A percentile compares a stretch with the other conserved stretches of the same genome.
phyloP scores from a whole-genome alignment of 2,888 invertebrate species.

The Agrochola lychnidis region DNA sequence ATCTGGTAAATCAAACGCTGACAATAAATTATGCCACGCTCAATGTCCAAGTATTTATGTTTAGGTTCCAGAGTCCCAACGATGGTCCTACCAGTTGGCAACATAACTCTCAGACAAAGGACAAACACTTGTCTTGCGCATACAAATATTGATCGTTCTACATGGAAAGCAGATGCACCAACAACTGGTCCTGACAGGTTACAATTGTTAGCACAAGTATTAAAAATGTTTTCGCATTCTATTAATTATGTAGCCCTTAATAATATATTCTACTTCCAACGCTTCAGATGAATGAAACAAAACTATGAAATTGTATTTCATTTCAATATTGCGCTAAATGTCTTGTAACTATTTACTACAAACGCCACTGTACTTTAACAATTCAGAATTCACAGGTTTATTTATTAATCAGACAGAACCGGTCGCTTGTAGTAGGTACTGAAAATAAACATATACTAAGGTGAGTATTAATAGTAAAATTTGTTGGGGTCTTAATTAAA shows the following conservation, averaged over 20 bases:
- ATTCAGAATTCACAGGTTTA: slow-evolving; percentile 61
- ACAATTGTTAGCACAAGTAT: slow-evolving; percentile 37
- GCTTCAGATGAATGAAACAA: slow-evolving; percentile 24
- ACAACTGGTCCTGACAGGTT: slow-evolving; percentile 51
- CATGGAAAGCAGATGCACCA: slow-evolving; percentile 60
- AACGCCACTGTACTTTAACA: slow-evolving; percentile 37
- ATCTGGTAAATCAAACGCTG: slow-evolving; percentile 22
- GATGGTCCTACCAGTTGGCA: slow-evolving; percentile 4
- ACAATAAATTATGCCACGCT: slow-evolving; percentile 17
- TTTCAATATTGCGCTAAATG: slow-evolving; percentile 34
- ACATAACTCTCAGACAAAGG: slow-evolving; percentile 32
- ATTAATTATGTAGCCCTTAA: slow-evolving; percentile 29
- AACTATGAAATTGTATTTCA: slow-evolving; percentile 30
- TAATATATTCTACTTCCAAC: slow-evolving; percentile 20
- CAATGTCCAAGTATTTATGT: slow-evolving; percentile 4
- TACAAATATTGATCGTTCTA: slow-evolving; percentile 58
- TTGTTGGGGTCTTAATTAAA: slow-evolving; percentile 68
- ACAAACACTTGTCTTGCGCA: slow-evolving; percentile 53
- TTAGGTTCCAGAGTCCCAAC: slow-evolving; percentile 1
- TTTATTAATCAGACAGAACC: slow-evolving; percentile 63
- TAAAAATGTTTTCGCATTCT: slow-evolving; percentile 40
- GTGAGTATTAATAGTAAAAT: slow-evolving; percentile 64
- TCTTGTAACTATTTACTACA: slow-evolving; percentile 47
- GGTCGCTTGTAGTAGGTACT: slow-evolving; percentile 51
- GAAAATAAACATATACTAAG: slow-evolving; percentile 65